Evolutionary conservation across 2,113 vertebrate species (phyloP), one percentile per base, ranked within the genome.

Genomic region (Percina caprodes): DNA sequence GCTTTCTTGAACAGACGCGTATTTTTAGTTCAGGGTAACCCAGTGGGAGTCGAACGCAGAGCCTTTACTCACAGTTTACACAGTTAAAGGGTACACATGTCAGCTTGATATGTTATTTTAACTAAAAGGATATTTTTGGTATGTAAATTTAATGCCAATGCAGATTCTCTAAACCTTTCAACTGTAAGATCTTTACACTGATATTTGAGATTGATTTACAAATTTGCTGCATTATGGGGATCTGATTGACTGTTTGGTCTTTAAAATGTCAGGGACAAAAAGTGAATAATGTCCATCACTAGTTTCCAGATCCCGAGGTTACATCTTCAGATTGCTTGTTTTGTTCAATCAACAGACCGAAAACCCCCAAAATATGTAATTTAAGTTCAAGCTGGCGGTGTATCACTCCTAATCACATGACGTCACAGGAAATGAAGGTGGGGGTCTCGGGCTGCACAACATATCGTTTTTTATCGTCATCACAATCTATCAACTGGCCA

Each of bases 331-430:
- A 39, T 39, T 10, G 5, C 8, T 39, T 39, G 35, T 39, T 39
- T 39, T 39, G 9, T 39, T 39, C 35, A 39, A 39, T 8, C 9
- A 39, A 39, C 35, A 9, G 5, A 39, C 35, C 8, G 1, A 9
- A 39, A 39, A 9, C 35, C 35, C 35, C 35, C 35, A 9, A 39
- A 39, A 39, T 39, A 2, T 39, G 8, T 39, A 8, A 39, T 39
- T 39, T 9, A 39, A 39, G 35, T 1, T 9, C 35, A 39, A 9
- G 42, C 5, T 4, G 69, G 35, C 15, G 0, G 56, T 3, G 73
- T 69, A 70, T 79, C 55, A 2, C 55, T 77, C 12, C 30, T 55
- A 58, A 33, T 87, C 63, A 24, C 30, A 6, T n/a, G 52, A 51
- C 72, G 68, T 77, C 76, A 61, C 0, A 0, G 39, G 56, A 62